Percentiles rank a stretch among this genome's conserved stretches.
These are phyloP conservation scores for Leucophora obtusa DNA, from an alignment of 2,888 invertebrate genomes.

Conservation along the genomic window DNA sequence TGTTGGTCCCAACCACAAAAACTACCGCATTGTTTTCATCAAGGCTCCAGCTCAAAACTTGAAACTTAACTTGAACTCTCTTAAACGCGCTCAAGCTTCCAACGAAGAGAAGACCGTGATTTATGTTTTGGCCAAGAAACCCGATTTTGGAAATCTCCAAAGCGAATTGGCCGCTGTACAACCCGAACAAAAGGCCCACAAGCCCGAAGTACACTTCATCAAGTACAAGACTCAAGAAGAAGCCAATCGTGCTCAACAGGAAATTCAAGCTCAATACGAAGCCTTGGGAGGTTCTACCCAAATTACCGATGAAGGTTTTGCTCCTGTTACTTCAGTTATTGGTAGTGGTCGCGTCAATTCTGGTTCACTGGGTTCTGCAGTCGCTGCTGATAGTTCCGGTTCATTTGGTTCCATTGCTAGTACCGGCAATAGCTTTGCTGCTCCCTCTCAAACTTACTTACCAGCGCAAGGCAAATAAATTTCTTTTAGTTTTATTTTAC, in stretches of 20 bases:
- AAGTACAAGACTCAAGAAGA: slow-evolving; percentile 78
- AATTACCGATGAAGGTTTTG: slow-evolving; percentile 76
- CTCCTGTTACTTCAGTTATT: slow-evolving; percentile 72
- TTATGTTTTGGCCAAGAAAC: slow-evolving; percentile 77
- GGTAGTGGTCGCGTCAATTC: slow-evolving; percentile 68
- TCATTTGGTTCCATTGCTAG: slow-evolving; percentile 52
- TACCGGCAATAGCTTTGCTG: slow-evolving; percentile 25
- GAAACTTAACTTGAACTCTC: slow-evolving; percentile 75
- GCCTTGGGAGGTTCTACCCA: slow-evolving; percentile 75
- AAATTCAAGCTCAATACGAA: slow-evolving; percentile 77
- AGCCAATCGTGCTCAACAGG: slow-evolving; percentile 75
- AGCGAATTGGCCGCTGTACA: slow-evolving; percentile 84
- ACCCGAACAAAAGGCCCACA: slow-evolving; percentile 72
- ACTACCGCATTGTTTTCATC: slow-evolving; percentile 78
- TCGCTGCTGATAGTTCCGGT: not conserved
- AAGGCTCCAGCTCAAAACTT: slow-evolving; percentile 78
- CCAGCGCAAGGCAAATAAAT: slow-evolving; percentile 70
- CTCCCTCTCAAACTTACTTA: slow-evolving; percentile 67
- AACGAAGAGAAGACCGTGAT: slow-evolving; percentile 78
- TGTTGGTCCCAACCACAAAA: slow-evolving; percentile 74
- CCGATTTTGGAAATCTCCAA: slow-evolving; percentile 74
- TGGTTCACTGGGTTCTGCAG: not conserved
- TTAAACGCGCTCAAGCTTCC: slow-evolving; percentile 72
- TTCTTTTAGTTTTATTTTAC: not conserved
- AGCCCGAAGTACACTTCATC: slow-evolving; percentile 78